Evolutionary conservation across 2,797 vertebrate species (phyloP).

Genomic region (Sebastes matsubarae): DNA sequence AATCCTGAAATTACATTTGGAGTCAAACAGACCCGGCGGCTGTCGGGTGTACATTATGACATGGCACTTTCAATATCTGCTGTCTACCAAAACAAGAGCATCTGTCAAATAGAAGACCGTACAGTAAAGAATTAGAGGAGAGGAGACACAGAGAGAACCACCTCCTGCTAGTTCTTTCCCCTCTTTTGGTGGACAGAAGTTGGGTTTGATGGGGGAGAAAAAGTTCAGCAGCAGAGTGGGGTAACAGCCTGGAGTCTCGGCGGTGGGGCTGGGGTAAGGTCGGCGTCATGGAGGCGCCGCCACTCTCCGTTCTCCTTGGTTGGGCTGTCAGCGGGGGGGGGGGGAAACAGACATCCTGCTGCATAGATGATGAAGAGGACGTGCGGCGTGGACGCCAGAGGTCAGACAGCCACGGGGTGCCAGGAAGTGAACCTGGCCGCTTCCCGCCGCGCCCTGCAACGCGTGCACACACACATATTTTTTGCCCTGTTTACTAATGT

Average conservation of each 20-base stretch:
- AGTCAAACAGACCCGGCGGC: conserved; percentile 54
- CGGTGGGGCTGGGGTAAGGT: conserved; percentile 64
- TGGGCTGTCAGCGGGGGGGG: conserved; percentile 62
- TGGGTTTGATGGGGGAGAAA: conserved; percentile 58
- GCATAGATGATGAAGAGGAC: conserved; percentile 80
- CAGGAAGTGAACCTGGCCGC: conserved; percentile 76
- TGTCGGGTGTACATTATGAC: conserved; percentile 50
- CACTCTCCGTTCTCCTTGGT: conserved; percentile 70
- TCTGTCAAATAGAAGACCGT: conserved; percentile 58
- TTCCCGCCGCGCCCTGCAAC: conserved; percentile 55
- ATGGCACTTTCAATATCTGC: conserved; percentile 59
- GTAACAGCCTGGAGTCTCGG: conserved; percentile 65
- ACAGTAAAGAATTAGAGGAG: conserved; percentile 30
- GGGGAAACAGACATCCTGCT: conserved; percentile 64
- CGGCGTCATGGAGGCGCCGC: conserved; percentile 53
- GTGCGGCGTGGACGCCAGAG: conserved; percentile 67
- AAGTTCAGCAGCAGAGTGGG: conserved; percentile 55
- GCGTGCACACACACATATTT: conserved; percentile 4
- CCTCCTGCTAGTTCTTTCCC: not conserved
- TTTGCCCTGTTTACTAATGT: conserved; percentile 56
- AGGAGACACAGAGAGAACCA: conserved; percentile 14
- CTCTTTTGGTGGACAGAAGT: conserved; percentile 48
- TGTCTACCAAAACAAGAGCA: conserved; percentile 54
- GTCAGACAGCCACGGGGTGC: conserved; percentile 73
- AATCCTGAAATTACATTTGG: conserved; percentile 53